Conservation (phyloP, 2,888 invertebrate genomes). For the Thereva nobilitata region DNA sequence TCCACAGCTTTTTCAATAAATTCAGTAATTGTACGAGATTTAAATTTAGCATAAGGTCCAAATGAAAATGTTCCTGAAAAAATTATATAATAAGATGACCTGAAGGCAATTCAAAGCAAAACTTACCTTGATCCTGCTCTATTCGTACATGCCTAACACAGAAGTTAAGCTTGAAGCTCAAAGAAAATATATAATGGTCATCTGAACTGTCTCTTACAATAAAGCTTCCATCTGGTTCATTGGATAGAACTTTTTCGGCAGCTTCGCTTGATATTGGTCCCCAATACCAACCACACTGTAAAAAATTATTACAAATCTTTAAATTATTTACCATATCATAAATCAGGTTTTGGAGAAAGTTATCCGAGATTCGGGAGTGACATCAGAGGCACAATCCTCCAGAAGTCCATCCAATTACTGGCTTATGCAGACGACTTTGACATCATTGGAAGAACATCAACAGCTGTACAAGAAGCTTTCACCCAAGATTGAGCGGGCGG, state of each 20-base stretch:
- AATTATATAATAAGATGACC: conserved; percentile 1
- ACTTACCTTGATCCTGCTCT: conserved; percentile 90
- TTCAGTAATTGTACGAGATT: conserved; percentile 91
- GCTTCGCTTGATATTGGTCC: conserved; percentile 89
- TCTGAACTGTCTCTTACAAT: conserved; percentile 93
- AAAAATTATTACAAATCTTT: conserved; percentile 45
- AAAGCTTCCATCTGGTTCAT: conserved; percentile 92
- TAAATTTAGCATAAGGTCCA: conserved; percentile 92
- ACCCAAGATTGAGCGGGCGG: too few relatives aligned
- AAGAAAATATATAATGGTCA: conserved; percentile 91
- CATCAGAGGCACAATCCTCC: too few relatives aligned
- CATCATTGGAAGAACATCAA: too few relatives aligned
- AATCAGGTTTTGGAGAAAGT: background rate
- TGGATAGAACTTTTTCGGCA: conserved; percentile 87
- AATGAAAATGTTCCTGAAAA: conserved; percentile 90
- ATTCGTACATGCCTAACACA: conserved; percentile 88
- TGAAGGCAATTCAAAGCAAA: background rate
- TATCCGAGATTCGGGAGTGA: too few relatives aligned
- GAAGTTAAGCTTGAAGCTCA: conserved; percentile 90
- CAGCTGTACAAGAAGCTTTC: too few relatives aligned
- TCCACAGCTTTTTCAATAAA: conserved; percentile 95
- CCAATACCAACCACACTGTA: conserved; percentile 94
- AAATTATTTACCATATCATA: background rate
- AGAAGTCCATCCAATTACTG: too few relatives aligned
- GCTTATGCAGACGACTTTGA: too few relatives aligned